A percentile compares a stretch with the other conserved stretches of the same genome.
These are phyloP conservation scores for Drosophila lacicola DNA, from an alignment of 2,888 invertebrate genomes.

Conservation along the genomic window DNA sequence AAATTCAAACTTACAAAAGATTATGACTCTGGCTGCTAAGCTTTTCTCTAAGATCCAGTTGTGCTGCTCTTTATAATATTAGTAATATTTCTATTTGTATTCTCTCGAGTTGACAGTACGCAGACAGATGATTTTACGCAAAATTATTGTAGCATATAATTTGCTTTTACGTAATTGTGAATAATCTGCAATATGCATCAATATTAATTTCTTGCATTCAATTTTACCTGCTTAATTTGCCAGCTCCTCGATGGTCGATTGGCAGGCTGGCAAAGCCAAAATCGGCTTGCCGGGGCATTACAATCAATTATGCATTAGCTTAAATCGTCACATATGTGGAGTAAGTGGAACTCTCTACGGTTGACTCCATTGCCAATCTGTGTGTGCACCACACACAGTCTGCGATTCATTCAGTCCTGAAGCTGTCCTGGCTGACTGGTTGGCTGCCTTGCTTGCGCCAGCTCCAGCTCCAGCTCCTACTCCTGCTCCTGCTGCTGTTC, in stretches of 20 bases:
- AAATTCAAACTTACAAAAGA: too few relatives aligned
- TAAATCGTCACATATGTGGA: slow-evolving; percentile 69
- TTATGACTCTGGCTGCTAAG: too few relatives aligned
- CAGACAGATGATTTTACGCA: background rate
- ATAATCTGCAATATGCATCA: slow-evolving; percentile 27
- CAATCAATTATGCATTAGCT: slow-evolving; percentile 73
- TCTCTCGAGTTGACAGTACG: too few relatives aligned
- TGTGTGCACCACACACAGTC: slow-evolving; percentile 14
- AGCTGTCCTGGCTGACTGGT: slow-evolving; percentile 38
- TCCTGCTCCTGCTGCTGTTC: slow-evolving; percentile 6
- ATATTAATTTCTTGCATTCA: slow-evolving; percentile 43
- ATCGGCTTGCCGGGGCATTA: slow-evolving; percentile 63
- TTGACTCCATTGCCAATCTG: slow-evolving; percentile 46
- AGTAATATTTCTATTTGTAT: too few relatives aligned
- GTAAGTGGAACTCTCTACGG: slow-evolving; percentile 28
- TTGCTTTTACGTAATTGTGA: slow-evolving; percentile 24
- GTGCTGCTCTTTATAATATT: too few relatives aligned
- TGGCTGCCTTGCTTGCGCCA: slow-evolving; percentile 13
- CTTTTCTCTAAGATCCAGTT: too few relatives aligned
- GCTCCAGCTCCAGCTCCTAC: slow-evolving; percentile 6
- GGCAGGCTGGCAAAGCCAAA: slow-evolving; percentile 49
- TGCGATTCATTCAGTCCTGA: slow-evolving; percentile 52
- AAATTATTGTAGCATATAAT: slow-evolving; percentile 6
- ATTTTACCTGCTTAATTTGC: slow-evolving; percentile 58
- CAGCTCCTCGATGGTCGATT: slow-evolving; percentile 36